Conservation (phyloP, 2,797 vertebrate species). For the Orientallactaga sibirica region DNA sequence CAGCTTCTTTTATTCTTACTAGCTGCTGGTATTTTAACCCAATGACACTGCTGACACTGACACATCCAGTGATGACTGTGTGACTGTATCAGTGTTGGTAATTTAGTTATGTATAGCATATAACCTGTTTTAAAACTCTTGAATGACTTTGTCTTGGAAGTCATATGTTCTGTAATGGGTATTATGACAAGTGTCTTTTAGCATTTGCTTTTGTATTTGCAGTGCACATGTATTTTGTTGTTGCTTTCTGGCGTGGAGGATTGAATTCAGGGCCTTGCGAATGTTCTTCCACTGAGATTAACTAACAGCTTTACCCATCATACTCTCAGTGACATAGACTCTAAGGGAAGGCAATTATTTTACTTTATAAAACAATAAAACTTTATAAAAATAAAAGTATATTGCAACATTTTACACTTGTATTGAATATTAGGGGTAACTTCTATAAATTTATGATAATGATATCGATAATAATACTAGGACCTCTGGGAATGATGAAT, state of each 20-base stretch:
- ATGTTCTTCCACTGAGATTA: not conserved
- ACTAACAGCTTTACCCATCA: not conserved
- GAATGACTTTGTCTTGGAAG: not conserved
- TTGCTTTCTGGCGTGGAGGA: not conserved
- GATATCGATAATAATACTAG: not conserved
- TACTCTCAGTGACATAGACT: not conserved
- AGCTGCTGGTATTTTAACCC: not conserved
- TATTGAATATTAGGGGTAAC: slow-evolving; percentile 43
- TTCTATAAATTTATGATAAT: not conserved
- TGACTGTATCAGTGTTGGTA: not conserved
- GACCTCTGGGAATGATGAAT: slow-evolving; percentile 15
- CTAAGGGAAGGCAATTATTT: not conserved
- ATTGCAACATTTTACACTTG: slow-evolving; percentile 30
- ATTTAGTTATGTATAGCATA: not conserved
- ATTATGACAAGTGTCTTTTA: not conserved
- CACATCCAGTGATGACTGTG: not conserved
- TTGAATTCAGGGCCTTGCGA: not conserved
- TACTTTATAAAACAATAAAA: slow-evolving; percentile 31
- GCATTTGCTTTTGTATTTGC: slow-evolving; percentile 17
- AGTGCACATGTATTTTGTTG: not conserved
- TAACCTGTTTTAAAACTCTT: not conserved
- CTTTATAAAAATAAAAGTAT: not conserved
- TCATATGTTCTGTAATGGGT: not conserved
- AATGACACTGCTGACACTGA: slow-evolving; percentile 8
- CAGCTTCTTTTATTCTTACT: slow-evolving; percentile 17